These are phyloP conservation scores for Esox masquinongy DNA, from an alignment of 2,797 vertebrate genomes.

Conservation along the genomic window DNA sequence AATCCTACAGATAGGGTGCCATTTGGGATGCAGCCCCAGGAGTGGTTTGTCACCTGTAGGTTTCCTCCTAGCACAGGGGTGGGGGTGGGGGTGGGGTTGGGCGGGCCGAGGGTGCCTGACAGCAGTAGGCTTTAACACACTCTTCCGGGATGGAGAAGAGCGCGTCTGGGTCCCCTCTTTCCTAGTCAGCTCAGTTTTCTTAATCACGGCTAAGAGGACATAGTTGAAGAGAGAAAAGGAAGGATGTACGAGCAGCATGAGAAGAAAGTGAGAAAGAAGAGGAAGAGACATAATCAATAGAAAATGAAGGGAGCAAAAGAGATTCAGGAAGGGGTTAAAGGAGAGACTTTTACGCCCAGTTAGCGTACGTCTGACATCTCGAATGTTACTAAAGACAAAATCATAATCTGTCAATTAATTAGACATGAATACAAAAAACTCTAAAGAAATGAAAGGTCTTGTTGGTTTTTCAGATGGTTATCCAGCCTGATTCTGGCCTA, in stretches of 20 bases:
- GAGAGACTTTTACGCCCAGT: background rate
- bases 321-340: background rate
- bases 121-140: conserved; percentile 85
- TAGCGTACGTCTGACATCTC: background rate
- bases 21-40: conserved; percentile 15
- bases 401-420: conserved; percentile 24
- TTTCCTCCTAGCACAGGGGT: conserved; percentile 95
- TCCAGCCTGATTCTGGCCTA: background rate
- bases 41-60: conserved; percentile 87
- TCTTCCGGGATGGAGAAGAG: conserved; percentile 96
- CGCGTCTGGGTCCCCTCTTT: conserved; percentile 92
- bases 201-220: conserved; percentile 90
- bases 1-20: background rate
- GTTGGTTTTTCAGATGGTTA: background rate
- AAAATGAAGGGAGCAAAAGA: background rate
- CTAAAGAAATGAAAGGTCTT: background rate
- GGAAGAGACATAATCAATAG: conserved; percentile 67
- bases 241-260: conserved; percentile 56
- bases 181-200: conserved; percentile 96
- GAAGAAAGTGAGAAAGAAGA: conserved; percentile 72
- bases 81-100: conserved; percentile 95
- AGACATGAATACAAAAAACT: background rate
- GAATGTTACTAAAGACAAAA: background rate
- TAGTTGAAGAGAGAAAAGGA: conserved; percentile 48
- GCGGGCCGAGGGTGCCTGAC: conserved; percentile 91